Percentiles rank a stretch among this genome's conserved stretches.
Evolutionary conservation across 2,888 invertebrate genomes (phyloP).

Genomic region (Choristoneura rosaceana): DNA sequence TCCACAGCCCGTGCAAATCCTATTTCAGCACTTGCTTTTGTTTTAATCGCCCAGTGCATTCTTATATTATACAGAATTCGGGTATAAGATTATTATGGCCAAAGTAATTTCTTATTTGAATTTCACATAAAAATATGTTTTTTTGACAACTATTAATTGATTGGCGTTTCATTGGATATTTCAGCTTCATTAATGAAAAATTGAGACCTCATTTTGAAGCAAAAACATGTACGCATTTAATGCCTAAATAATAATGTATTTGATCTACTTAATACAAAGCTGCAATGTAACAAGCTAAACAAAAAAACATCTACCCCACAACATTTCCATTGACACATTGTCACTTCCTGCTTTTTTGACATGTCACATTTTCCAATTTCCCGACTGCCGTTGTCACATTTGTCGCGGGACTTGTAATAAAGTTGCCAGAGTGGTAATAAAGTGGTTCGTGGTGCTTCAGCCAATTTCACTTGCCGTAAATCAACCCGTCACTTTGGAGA

Average conservation of each 20-base stretch:
- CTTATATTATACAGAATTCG: too few relatives aligned
- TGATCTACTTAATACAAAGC: background rate
- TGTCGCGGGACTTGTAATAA: conserved; percentile 42
- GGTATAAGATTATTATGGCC: too few relatives aligned
- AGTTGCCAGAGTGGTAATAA: conserved; percentile 40
- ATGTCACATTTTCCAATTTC: conserved; percentile 61
- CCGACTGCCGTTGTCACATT: conserved; percentile 50
- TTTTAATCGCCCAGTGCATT: too few relatives aligned
- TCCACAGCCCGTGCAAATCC: too few relatives aligned
- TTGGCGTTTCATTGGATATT: too few relatives aligned
- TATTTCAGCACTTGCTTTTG: too few relatives aligned
- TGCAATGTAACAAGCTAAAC: background rate
- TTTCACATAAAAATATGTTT: too few relatives aligned
- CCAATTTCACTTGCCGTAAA: conserved; percentile 36
- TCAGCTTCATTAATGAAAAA: too few relatives aligned
- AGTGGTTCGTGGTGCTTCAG: conserved; percentile 30
- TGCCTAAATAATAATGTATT: background rate
- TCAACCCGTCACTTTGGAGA: conserved; percentile 35
- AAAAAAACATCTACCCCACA: conserved; percentile 36
- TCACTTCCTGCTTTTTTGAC: conserved; percentile 51
- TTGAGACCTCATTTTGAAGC: too few relatives aligned
- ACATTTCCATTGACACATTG: conserved; percentile 44
- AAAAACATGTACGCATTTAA: background rate
- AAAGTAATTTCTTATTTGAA: too few relatives aligned
- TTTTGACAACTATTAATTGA: too few relatives aligned